These are phyloP conservation scores for Cololabis saira DNA, from an alignment of 2,113 vertebrate genomes.

Conservation along the genomic window DNA sequence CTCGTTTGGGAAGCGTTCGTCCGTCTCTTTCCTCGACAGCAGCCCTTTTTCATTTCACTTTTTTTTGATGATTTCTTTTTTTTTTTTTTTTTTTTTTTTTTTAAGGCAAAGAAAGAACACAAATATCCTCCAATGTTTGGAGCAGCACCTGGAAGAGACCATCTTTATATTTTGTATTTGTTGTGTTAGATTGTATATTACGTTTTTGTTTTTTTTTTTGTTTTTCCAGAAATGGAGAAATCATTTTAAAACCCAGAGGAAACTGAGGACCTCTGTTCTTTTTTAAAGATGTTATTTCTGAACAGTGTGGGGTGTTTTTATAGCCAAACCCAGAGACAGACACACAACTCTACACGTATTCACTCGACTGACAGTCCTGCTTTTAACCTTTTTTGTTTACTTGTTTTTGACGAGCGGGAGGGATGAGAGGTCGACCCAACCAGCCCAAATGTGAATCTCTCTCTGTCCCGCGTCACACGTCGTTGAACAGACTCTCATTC, in stretches of 20 bases:
- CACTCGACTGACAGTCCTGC: slow-evolving; percentile 57
- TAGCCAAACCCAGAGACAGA: slow-evolving; percentile 30
- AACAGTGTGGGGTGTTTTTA: slow-evolving; percentile 42
- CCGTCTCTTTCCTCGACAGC: slow-evolving; percentile 3
- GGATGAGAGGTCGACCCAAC: slow-evolving; percentile 51
- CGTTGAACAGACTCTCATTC: slow-evolving; percentile 75
- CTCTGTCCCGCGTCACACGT: slow-evolving; percentile 50
- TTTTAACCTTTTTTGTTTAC: slow-evolving; percentile 66
- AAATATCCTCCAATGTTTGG: slow-evolving; percentile 76
- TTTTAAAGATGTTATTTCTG: slow-evolving; percentile 36
- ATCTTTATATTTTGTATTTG: slow-evolving; percentile 66
- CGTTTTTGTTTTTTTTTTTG: slow-evolving; percentile 6
- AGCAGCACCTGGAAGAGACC: slow-evolving; percentile 64
- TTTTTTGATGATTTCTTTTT: too few relatives aligned
- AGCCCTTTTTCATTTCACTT: slow-evolving; percentile 53
- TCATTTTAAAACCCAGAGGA: slow-evolving; percentile 46
- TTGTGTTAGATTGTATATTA: slow-evolving; percentile 44
- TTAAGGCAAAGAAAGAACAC: slow-evolving; percentile 21
- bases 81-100: slow-evolving; percentile 9
- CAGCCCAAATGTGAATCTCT: slow-evolving; percentile 77
- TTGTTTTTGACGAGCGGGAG: slow-evolving; percentile 45
- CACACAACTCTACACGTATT: slow-evolving; percentile 31
- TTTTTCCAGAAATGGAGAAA: slow-evolving; percentile 24
- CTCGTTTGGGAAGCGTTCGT: not conserved
- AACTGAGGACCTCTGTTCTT: slow-evolving; percentile 30